Base-by-base conservation (phyloP, 2,113 vertebrate species). In the Leucopsar rothschildi region DNA sequence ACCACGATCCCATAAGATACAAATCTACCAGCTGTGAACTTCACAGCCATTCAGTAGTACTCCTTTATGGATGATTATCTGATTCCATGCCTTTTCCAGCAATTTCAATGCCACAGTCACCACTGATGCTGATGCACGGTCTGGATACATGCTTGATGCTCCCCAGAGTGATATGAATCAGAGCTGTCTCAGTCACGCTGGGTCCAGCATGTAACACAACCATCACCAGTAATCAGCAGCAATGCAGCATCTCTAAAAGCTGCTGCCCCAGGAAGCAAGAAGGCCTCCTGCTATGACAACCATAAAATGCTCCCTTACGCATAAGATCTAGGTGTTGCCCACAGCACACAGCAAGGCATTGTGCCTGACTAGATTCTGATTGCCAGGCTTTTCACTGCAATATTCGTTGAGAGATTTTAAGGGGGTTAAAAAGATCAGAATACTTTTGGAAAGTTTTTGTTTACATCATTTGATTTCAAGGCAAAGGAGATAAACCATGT, bases 1-100 rank as follows among this genome's bases (percentile, higher is more conserved):
- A 82, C 79, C 76, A 14, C 11, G 9, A 40, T 86, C 59, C 88
- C 57, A 17, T 28, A 79, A 92, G 35, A 95, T 29, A 76, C 22
- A 19, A 96, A 92, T 75, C 63, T 82, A 85, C 69, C 49, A 80
- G 79, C 91, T 72, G 65, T 89, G 85, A 97, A 89, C 90, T 93
- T 94, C 59, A 82, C 14, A 96, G 81, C 65, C 81, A 47, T 63
- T 90, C 86, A 92, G 65, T n/a, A 80, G 55, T 18, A 66, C 14
- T 64, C 44, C 78, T 88, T 81, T 65, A 47, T 86, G 60, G 66
- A 52, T 64, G 27, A 84, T 91, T 89, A 93, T 70, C 91, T 92
- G 92, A 94, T 96, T 49, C 81, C 69, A 82, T 92, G 69, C 71
- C 77, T 95, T 75, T 85, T 88, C 45, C 64, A 82, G 61, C 73